These are phyloP conservation scores for Euzophera pinguis DNA, from an alignment of 2,888 invertebrate species.

Conservation along the genomic window DNA sequence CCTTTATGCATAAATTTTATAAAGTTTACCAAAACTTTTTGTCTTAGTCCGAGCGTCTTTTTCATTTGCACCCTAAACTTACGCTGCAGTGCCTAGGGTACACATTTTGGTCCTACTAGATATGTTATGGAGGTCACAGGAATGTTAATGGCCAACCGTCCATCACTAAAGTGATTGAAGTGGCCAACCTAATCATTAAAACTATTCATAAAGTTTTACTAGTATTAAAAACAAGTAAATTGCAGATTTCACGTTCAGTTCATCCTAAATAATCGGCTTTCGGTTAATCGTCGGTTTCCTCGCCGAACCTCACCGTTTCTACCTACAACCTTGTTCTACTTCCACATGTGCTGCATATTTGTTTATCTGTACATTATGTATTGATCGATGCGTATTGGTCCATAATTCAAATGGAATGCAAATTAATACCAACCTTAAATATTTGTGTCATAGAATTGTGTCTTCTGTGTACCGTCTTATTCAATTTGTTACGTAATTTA, in stretches of 20 bases:
- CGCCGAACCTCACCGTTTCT: slow-evolving; percentile 46
- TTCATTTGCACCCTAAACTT: too few species aligned
- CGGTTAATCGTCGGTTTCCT: slow-evolving; percentile 42
- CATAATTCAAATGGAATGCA: slow-evolving; percentile 6
- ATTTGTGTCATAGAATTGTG: slow-evolving; percentile 1
- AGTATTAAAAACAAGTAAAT: background rate
- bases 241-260: slow-evolving; percentile 12
- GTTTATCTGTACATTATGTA: slow-evolving; percentile 36
- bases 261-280: slow-evolving; percentile 30
- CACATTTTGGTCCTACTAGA: too few species aligned
- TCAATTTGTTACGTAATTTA: background rate
- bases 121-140: too few species aligned
- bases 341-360: slow-evolving; percentile 49
- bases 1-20: too few species aligned
- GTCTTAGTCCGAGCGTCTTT: too few species aligned
- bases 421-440: background rate
- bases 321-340: slow-evolving; percentile 63
- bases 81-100: too few species aligned
- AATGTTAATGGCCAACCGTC: too few species aligned
- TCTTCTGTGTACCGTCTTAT: background rate
- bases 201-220: too few species aligned
- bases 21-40: too few species aligned
- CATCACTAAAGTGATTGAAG: too few species aligned
- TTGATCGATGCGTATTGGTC: slow-evolving; percentile 18
- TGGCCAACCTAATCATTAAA: too few species aligned